Percentiles rank a stretch among this genome's conserved stretches.
These are phyloP conservation scores for Eubasilissa regina DNA, from an alignment of 1,140 invertebrate genomes.

Conservation along the genomic window DNA sequence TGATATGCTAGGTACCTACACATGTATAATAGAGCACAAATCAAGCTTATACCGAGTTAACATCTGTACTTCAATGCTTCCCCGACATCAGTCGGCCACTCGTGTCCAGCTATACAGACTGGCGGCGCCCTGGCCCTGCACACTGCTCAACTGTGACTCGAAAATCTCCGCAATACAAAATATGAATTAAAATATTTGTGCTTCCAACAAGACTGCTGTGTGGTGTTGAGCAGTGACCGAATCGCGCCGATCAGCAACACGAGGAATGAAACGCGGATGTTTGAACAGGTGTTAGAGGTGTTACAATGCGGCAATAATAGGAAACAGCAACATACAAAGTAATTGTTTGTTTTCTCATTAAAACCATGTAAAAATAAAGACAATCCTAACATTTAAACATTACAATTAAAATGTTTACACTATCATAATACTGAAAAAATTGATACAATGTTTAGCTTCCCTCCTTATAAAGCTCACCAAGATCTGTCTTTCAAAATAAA, in stretches of 20 bases:
- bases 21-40: constrained; percentile 53
- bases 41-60: constrained; percentile 36
- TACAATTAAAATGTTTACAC: constrained; percentile 53
- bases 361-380: constrained; percentile 53
- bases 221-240: no score
- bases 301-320: constrained; percentile 13
- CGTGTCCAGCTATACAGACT: no score
- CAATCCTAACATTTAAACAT: constrained; percentile 55
- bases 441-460: constrained; percentile 52
- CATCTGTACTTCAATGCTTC: no score
- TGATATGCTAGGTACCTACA: constrained; percentile 57
- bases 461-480: constrained; percentile 16
- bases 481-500: constrained; percentile 28
- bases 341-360: constrained; percentile 1
- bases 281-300: not conserved
- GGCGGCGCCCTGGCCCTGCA: no score
- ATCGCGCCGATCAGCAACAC: not conserved
- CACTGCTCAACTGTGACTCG: no score
- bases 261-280: not conserved
- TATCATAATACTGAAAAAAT: constrained; percentile 58
- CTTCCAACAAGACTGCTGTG: no score
- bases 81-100: no score
- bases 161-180: no score
- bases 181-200: no score
- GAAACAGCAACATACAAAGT: constrained; percentile 24